Evolutionary conservation across 2,113 vertebrate species (phyloP), one percentile per base, ranked within the genome.

Genomic region (Myiopsitta monachus): DNA sequence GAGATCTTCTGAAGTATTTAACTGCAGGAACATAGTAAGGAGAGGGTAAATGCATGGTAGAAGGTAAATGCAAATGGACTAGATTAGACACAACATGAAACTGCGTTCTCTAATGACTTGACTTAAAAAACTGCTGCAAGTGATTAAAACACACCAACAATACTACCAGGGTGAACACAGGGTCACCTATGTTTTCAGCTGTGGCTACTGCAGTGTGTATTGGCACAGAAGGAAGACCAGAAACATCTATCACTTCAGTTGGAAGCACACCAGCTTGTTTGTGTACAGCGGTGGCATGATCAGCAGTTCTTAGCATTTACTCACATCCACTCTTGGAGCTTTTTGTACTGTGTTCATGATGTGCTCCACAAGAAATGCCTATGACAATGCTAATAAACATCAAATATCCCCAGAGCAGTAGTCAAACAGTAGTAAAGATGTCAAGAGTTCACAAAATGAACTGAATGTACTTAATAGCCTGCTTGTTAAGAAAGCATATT

Each of bases 381-480:
- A 0, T 79, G 85, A 87, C 84, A 92, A 79, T 43, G 62, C 70
- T 68, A 85, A 64, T 55, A 72, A 91, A 72, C 2, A 7, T 19
- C 39, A 78, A 70, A 52, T 8, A 15, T 73, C 36, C 75, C 90
- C 57, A 83, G 36, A 72, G 55, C 8, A 52, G 16, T 22, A 87
- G 52, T 90, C 72, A 52, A 90, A 88, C 19, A 83, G 43, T 57
- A 78, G 30, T 79, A 87, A 95, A 61, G 30, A 33, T 2, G 22
- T 47, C 11, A 2, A 51, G 81, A 89, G 64, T 84, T 68, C 93
- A 87, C 68, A n/a, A 94, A 82, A 68, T 14, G 11, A 92, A 87
- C 69, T 14, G 24, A 68, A 51, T 24, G 33, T 55, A 72, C 74
- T 1, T 1, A 87, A 72, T 3, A 64, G 52, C 12, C 51, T 64